phyloP scores from a whole-genome alignment of 2,888 invertebrate species.

The Catocala nupta region DNA sequence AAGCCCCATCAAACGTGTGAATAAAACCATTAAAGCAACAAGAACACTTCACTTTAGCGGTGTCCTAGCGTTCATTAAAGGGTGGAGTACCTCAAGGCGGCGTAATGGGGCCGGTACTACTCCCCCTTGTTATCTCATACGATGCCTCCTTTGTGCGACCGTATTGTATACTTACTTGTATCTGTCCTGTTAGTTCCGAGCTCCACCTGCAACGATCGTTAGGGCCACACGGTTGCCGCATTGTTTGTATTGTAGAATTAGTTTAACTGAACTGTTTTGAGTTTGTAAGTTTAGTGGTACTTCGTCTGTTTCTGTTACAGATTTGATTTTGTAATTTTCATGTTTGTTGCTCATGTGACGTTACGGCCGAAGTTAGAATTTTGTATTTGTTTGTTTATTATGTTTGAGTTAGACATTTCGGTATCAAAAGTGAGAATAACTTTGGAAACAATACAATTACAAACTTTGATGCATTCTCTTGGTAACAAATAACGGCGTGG shows the following conservation, averaged over 20 bases:
- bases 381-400: no score
- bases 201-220: constrained; percentile 72
- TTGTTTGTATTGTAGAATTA: constrained; percentile 78
- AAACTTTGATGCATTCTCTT: not conserved
- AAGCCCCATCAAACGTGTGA: constrained; percentile 58
- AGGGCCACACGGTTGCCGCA: constrained; percentile 66
- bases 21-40: constrained; percentile 62
- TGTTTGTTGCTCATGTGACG: constrained; percentile 13
- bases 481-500: not conserved
- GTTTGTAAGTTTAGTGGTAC: constrained; percentile 61
- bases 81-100: constrained; percentile 70
- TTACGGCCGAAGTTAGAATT: no score
- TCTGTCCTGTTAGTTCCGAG: constrained; percentile 60
- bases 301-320: constrained; percentile 57
- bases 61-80: constrained; percentile 68
- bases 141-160: constrained; percentile 73
- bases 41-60: constrained; percentile 65
- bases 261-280: constrained; percentile 75
- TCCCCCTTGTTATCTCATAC: constrained; percentile 78
- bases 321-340: constrained; percentile 36
- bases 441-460: not conserved
- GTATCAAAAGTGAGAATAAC: no score
- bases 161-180: constrained; percentile 58
- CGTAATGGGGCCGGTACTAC: constrained; percentile 78
- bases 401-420: no score